Conservation (phyloP, 1,140 invertebrate species). For the Charaxes varanes region DNA sequence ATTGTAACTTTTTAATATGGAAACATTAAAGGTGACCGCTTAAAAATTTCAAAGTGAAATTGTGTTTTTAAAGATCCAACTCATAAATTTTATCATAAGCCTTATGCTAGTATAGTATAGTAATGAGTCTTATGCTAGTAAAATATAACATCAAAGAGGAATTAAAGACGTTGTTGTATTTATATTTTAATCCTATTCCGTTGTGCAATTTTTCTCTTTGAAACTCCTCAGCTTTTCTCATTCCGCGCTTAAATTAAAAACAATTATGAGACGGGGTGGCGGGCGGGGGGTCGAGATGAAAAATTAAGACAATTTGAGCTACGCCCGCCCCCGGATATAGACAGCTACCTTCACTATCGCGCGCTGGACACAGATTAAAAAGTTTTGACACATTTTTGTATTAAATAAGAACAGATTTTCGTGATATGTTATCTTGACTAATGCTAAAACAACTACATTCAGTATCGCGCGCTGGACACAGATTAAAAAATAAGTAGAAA, state of each 20-base stretch:
- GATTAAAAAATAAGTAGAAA: conserved; percentile 21
- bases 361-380: conserved; percentile 28
- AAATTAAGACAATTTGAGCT: conserved; percentile 69
- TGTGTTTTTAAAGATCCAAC: too few relatives aligned
- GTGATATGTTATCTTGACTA: too few relatives aligned
- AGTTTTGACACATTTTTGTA: too few relatives aligned
- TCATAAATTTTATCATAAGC: too few relatives aligned
- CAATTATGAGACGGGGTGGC: conserved; percentile 50
- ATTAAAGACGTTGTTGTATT: neutral
- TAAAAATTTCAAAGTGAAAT: too few relatives aligned
- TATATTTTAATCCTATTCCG: conserved; percentile 21
- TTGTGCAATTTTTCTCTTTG: conserved; percentile 45
- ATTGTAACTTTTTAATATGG: too few relatives aligned
- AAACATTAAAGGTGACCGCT: too few relatives aligned
- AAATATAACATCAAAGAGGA: too few relatives aligned
- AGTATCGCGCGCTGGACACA: conserved; percentile 24
- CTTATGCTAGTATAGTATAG: too few relatives aligned
- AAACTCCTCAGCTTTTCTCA: conserved; percentile 48
- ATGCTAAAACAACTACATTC: conserved; percentile 27
- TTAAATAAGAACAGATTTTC: too few relatives aligned
- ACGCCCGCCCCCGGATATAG: conserved; percentile 40
- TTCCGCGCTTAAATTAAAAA: conserved; percentile 66
- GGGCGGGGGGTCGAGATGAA: conserved; percentile 51
- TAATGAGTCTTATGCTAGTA: too few relatives aligned
- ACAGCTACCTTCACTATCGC: conserved; percentile 20